phyloP scores from a whole-genome alignment of 2,113 vertebrate genomes.

The Eleginops maclovinus region DNA sequence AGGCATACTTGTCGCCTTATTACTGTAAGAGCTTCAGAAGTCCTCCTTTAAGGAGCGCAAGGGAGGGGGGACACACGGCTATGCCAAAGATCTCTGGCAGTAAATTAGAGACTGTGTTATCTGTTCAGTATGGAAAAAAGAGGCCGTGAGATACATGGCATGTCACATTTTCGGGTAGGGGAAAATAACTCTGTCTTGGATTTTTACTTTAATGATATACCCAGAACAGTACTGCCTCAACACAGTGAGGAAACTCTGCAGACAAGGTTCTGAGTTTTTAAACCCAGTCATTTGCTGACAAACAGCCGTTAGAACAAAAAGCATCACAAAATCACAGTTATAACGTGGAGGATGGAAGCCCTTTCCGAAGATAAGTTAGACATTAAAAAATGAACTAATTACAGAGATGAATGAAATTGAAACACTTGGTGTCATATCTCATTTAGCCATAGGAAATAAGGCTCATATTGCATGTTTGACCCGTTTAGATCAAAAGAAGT shows the following conservation, averaged over 20 bases:
- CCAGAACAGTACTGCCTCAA: slow-evolving; percentile 41
- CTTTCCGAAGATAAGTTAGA: background rate
- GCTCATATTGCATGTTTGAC: background rate
- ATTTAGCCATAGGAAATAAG: background rate
- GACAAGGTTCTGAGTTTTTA: slow-evolving; percentile 17
- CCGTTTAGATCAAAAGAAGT: background rate
- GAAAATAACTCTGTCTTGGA: slow-evolving; percentile 54
- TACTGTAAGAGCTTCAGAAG: slow-evolving; percentile 81
- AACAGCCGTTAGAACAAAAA: slow-evolving; percentile 16
- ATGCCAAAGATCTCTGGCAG: slow-evolving; percentile 73
- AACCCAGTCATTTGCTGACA: slow-evolving; percentile 19
- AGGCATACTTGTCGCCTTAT: slow-evolving; percentile 82
- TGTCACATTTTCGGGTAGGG: slow-evolving; percentile 66
- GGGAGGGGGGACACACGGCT: slow-evolving; percentile 66
- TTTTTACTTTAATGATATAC: slow-evolving; percentile 64
- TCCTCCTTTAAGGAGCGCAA: slow-evolving; percentile 74
- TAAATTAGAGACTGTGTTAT: slow-evolving; percentile 81
- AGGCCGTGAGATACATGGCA: slow-evolving; percentile 57
- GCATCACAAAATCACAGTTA: slow-evolving; percentile 3
- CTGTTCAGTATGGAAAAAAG: slow-evolving; percentile 67
- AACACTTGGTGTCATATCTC: background rate
- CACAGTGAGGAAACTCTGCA: slow-evolving; percentile 33
- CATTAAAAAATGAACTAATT: background rate
- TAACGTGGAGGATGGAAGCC: background rate
- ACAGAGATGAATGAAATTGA: background rate